Evolutionary conservation across 2,888 invertebrate species (phyloP).

Genomic region (Maniola hyperantus): DNA sequence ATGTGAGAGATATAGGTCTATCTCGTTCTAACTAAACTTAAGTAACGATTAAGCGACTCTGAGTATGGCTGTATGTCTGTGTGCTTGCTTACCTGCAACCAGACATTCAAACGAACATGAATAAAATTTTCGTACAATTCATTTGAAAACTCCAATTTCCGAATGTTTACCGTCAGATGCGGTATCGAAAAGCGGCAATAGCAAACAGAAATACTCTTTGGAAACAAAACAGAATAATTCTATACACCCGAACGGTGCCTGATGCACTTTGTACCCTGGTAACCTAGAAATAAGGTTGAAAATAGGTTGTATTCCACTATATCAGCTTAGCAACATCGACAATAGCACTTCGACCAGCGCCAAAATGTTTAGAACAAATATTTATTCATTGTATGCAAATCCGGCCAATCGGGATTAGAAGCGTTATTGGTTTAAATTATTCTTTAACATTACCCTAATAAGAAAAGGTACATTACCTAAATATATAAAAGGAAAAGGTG

Average conservation of each 20-base stretch:
- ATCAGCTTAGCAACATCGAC: slow-evolving; percentile 53
- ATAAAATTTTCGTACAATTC: slow-evolving; percentile 41
- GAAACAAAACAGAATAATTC: slow-evolving; percentile 42
- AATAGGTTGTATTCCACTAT: slow-evolving; percentile 43
- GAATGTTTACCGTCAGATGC: slow-evolving; percentile 44
- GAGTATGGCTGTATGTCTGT: neutral
- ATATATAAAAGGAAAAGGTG: too few relatives aligned
- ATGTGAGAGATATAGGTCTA: too few relatives aligned
- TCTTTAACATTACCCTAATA: slow-evolving; percentile 31
- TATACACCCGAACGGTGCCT: slow-evolving; percentile 20
- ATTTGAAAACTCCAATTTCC: slow-evolving; percentile 43
- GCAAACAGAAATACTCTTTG: slow-evolving; percentile 43
- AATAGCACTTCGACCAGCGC: slow-evolving; percentile 58
- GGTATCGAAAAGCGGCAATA: slow-evolving; percentile 42
- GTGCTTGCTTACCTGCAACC: neutral
- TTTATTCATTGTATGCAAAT: slow-evolving; percentile 77
- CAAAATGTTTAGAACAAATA: slow-evolving; percentile 75
- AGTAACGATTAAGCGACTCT: too few relatives aligned
- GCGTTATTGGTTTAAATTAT: slow-evolving; percentile 49
- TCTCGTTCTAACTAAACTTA: too few relatives aligned
- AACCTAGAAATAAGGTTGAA: slow-evolving; percentile 42
- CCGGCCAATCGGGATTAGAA: slow-evolving; percentile 67
- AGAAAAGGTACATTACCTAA: neutral
- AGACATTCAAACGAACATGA: slow-evolving; percentile 16
- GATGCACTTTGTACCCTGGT: slow-evolving; percentile 37